A percentile compares a stretch with the other conserved stretches of the same genome.
Evolutionary conservation across 2,113 vertebrate genomes (phyloP).

Genomic region (Megaceryle maxima): DNA sequence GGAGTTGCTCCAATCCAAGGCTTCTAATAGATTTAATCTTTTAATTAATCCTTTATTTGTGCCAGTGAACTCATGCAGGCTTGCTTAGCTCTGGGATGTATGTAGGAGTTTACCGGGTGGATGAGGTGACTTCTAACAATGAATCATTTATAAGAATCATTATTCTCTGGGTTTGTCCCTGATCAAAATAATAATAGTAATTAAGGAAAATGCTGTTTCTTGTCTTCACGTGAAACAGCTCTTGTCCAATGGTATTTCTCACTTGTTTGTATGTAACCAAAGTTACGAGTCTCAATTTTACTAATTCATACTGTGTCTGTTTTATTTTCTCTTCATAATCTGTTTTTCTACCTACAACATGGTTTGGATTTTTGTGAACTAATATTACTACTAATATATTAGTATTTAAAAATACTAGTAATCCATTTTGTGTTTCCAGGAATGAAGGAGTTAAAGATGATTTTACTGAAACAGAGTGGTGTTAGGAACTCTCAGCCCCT

Average conservation of each 20-base stretch:
- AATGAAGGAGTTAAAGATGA: neutral
- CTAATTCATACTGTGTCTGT: neutral
- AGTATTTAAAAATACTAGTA: neutral
- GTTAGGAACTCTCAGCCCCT: neutral
- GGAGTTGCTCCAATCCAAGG: neutral
- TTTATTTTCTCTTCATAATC: neutral
- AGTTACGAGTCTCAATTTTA: neutral
- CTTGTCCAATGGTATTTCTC: neutral
- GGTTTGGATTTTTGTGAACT: neutral
- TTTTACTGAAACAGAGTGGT: neutral
- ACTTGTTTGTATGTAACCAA: neutral
- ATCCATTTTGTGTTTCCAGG: neutral
- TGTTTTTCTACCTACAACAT: neutral
- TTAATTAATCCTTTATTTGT: slow-evolving; percentile 27
- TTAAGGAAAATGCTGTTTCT: slow-evolving; percentile 24
- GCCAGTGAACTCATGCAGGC: neutral
- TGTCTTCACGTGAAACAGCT: neutral
- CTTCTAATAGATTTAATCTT: neutral
- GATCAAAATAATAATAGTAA: slow-evolving; percentile 44
- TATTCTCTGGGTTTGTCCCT: slow-evolving; percentile 16
- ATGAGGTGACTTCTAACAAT: neutral
- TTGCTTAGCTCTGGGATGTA: neutral
- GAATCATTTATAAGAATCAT: slow-evolving; percentile 41
- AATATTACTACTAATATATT: neutral
- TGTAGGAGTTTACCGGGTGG: neutral